These are phyloP conservation scores for Muscicapa comitata DNA, from an alignment of 2,797 vertebrate genomes.

Conservation along the genomic window DNA sequence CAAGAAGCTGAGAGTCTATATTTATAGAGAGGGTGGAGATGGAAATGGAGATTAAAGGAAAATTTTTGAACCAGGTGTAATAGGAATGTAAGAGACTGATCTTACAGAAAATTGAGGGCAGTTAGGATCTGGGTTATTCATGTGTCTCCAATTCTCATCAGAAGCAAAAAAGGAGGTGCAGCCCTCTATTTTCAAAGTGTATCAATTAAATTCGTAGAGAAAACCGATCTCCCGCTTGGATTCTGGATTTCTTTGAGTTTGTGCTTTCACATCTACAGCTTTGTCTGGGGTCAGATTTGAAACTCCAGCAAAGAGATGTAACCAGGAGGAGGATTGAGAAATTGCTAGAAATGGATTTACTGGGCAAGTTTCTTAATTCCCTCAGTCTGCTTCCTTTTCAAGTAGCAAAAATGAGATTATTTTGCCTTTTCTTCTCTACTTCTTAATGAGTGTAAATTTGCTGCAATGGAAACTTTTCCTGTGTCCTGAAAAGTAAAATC, in stretches of 20 bases:
- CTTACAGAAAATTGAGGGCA: neutral
- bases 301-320: neutral
- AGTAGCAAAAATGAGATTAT: neutral
- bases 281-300: neutral
- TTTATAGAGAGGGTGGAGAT: neutral
- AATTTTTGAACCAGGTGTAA: fast-evolving
- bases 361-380: neutral
- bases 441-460: neutral
- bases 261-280: neutral
- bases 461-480: neutral
- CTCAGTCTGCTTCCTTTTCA: neutral
- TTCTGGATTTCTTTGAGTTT: neutral
- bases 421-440: neutral
- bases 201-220: neutral
- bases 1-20: neutral
- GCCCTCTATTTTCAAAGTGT: neutral
- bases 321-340: neutral
- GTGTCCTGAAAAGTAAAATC: neutral
- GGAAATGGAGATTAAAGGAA: neutral
- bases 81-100: neutral
- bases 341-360: neutral
- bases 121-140: neutral
- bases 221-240: neutral
- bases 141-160: neutral
- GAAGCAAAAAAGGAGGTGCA: neutral